Conservation (phyloP, 1,140 invertebrate genomes). For the Scaptomyza pallida region DNA sequence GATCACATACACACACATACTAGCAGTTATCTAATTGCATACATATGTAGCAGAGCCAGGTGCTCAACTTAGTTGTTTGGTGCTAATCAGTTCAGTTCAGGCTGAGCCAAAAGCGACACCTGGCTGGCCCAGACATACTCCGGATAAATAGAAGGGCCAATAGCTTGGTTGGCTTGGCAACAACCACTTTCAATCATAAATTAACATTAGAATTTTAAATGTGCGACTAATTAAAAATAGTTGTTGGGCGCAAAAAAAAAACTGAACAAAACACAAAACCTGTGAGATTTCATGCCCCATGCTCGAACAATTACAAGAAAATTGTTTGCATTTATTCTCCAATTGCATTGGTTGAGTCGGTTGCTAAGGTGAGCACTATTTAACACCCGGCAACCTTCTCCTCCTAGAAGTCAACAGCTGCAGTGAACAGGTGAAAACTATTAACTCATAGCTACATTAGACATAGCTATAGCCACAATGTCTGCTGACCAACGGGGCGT, state of each 20-base stretch:
- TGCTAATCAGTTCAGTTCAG: conserved; percentile 61
- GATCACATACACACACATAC: conserved; percentile 35
- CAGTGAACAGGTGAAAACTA: conserved; percentile 27
- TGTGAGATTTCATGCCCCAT: conserved; percentile 76
- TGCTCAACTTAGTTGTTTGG: conserved; percentile 5
- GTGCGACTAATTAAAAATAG: conserved; percentile 64
- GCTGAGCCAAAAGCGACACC: conserved; percentile 52
- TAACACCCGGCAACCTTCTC: conserved; percentile 7
- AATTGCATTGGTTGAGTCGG: conserved; percentile 22
- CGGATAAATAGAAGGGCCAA: conserved; percentile 47
- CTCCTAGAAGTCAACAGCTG: background rate
- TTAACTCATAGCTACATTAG: background rate
- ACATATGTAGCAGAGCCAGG: conserved; percentile 13
- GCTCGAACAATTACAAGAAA: conserved; percentile 69
- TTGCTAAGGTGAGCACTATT: conserved; percentile 45
- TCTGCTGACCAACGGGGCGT: conserved; percentile 46
- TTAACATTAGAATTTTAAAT: conserved; percentile 81
- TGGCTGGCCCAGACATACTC: conserved; percentile 67
- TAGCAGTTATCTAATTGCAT: conserved; percentile 42
- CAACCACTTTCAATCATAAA: conserved; percentile 78
- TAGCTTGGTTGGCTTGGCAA: conserved; percentile 37
- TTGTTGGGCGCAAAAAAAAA: conserved; percentile 19
- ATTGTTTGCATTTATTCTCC: conserved; percentile 58
- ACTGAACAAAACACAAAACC: no score
- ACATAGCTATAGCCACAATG: background rate